These are phyloP conservation scores for Brachionus plicatilis DNA, from an alignment of 1,140 invertebrate genomes.

Conservation along the genomic window DNA sequence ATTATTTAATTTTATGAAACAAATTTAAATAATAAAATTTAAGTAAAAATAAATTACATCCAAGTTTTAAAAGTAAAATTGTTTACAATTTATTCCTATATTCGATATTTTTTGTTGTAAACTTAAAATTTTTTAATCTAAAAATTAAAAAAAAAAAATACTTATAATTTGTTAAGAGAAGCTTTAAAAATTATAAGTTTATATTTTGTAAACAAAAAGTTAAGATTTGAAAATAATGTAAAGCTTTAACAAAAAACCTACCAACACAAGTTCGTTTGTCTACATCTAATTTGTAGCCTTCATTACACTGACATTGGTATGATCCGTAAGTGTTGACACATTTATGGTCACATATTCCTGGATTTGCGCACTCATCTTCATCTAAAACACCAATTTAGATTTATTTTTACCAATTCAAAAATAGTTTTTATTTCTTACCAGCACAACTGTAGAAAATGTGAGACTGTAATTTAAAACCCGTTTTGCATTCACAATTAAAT, in stretches of 20 bases:
- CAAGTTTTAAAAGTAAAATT: too few species aligned
- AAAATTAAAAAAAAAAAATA: too few species aligned
- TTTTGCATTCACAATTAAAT: slow-evolving; percentile 24
- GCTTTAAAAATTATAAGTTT: too few species aligned
- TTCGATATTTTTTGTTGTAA: too few species aligned
- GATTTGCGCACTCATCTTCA: slow-evolving; percentile 29
- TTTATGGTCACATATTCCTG: slow-evolving; percentile 38
- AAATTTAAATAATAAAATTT: too few species aligned
- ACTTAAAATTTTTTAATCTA: too few species aligned
- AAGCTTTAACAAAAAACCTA: background rate
- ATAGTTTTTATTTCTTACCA: background rate
- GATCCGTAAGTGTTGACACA: slow-evolving; percentile 38
- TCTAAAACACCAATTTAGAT: background rate
- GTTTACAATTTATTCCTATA: too few species aligned
- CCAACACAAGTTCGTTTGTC: slow-evolving; percentile 37
- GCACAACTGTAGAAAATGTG: slow-evolving; percentile 19
- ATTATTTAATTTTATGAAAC: too few species aligned
- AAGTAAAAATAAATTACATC: too few species aligned
- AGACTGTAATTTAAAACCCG: slow-evolving; percentile 23
- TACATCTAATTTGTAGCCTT: slow-evolving; percentile 26
- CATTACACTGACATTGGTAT: slow-evolving; percentile 35
- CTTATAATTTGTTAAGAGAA: too few species aligned
- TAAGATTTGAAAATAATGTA: background rate
- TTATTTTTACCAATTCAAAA: background rate
- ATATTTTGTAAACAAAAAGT: too few species aligned